Evolutionary conservation across 2,888 invertebrate genomes (phyloP).

Genomic region (Ditylenchus weischeri): DNA sequence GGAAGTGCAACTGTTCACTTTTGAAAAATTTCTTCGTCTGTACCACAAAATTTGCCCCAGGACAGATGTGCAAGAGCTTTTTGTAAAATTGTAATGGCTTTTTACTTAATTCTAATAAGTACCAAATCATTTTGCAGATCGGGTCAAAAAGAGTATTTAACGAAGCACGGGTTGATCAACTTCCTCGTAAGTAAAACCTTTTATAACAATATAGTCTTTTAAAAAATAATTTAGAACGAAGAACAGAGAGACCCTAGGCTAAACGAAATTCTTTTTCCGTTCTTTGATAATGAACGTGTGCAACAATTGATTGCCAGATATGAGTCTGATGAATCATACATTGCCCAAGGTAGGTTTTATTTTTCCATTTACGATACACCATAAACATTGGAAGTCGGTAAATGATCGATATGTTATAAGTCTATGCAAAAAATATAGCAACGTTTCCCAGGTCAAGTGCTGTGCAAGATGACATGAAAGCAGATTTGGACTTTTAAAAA

Average conservation of each 20-base stretch:
- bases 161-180: constrained; percentile 49
- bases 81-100: constrained; percentile 62
- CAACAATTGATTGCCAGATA: constrained; percentile 87
- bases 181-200: constrained; percentile 24
- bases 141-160: constrained; percentile 57
- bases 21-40: constrained; percentile 94
- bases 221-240: constrained; percentile 53
- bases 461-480: no score
- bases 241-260: constrained; percentile 95
- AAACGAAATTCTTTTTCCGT: constrained; percentile 95
- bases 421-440: no score
- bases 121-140: constrained; percentile 38
- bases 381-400: no score
- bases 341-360: constrained; percentile 35
- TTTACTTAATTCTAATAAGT: constrained; percentile 7
- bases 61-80: constrained; percentile 96
- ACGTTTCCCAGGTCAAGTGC: no score
- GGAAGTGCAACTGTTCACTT: constrained; percentile 88
- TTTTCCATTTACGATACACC: no score
- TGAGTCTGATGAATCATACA: constrained; percentile 56
- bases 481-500: no score
- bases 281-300: constrained; percentile 89
- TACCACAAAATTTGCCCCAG: constrained; percentile 98
- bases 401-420: no score
- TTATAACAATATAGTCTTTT: no score